These are phyloP conservation scores for Scaptomyza hsui DNA, from an alignment of 1,140 invertebrate genomes.

Conservation along the genomic window DNA sequence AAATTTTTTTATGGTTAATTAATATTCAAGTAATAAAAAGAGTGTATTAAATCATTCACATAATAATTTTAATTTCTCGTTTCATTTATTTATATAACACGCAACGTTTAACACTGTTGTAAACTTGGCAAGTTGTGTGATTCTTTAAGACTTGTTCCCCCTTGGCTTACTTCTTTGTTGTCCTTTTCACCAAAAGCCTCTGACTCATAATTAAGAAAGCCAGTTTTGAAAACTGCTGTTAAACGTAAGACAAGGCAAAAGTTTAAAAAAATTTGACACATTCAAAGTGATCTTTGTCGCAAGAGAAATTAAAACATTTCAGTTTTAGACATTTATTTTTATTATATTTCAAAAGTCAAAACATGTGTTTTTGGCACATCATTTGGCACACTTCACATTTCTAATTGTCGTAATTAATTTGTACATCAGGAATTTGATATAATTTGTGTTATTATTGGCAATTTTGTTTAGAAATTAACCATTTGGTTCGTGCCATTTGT, in stretches of 20 bases:
- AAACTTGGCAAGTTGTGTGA: conserved; percentile 34
- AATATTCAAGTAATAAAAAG: too few species aligned
- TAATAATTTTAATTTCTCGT: background rate
- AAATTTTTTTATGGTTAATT: too few species aligned
- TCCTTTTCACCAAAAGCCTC: conserved; percentile 18
- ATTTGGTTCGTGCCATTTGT: conserved; percentile 26
- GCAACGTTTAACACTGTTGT: conserved; percentile 54
- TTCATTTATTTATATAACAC: conserved; percentile 67
- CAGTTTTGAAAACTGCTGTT: conserved; percentile 9
- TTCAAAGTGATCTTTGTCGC: too few species aligned
- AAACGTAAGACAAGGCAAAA: background rate
- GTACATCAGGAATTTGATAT: conserved; percentile 5
- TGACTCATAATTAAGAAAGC: conserved; percentile 23
- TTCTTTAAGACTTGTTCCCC: conserved; percentile 19
- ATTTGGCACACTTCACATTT: background rate
- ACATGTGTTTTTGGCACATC: background rate
- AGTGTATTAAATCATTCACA: background rate
- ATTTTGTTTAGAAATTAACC: conserved; percentile 23
- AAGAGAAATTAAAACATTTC: background rate
- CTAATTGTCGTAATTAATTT: conserved; percentile 1
- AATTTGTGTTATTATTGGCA: background rate
- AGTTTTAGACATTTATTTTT: background rate
- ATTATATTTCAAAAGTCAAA: background rate
- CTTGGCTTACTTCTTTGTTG: conserved; percentile 8
- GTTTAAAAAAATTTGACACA: background rate